These are phyloP conservation scores for Zosterops pallidus DNA, from an alignment of 2,113 vertebrate species.

Conservation along the genomic window DNA sequence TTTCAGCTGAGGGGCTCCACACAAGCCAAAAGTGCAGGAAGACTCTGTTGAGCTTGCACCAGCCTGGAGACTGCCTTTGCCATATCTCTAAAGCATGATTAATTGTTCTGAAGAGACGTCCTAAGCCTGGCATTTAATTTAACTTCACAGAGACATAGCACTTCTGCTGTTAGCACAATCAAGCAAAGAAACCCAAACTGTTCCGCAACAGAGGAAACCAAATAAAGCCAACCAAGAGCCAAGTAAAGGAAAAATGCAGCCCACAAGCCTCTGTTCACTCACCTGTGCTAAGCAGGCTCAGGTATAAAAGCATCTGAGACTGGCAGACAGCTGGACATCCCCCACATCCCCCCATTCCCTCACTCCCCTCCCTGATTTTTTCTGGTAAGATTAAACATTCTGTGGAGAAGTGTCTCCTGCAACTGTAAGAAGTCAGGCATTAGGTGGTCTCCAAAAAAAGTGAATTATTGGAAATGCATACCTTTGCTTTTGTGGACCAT, in stretches of 20 bases:
- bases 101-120: not conserved
- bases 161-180: not conserved
- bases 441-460: no score
- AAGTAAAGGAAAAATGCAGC: not conserved
- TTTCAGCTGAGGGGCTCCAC: not conserved
- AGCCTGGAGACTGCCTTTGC: not conserved
- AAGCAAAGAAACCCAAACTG: not conserved
- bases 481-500: not conserved
- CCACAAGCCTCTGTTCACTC: fast-evolving
- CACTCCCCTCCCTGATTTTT: not conserved
- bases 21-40: fast-evolving
- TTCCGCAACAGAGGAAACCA: not conserved
- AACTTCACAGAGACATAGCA: fast-evolving
- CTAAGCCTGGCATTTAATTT: not conserved
- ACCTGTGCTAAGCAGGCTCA: not conserved
- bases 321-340: not conserved
- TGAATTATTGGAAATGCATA: not conserved
- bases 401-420: not conserved
- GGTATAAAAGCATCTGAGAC: not conserved
- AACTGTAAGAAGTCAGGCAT: not conserved
- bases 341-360: fast-evolving
- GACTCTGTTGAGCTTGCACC: not conserved
- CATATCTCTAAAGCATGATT: not conserved
- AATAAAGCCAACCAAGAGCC: not conserved
- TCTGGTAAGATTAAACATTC: not conserved